Conservation (phyloP, 2,113 vertebrate species). For the Anseranas semipalmata region DNA sequence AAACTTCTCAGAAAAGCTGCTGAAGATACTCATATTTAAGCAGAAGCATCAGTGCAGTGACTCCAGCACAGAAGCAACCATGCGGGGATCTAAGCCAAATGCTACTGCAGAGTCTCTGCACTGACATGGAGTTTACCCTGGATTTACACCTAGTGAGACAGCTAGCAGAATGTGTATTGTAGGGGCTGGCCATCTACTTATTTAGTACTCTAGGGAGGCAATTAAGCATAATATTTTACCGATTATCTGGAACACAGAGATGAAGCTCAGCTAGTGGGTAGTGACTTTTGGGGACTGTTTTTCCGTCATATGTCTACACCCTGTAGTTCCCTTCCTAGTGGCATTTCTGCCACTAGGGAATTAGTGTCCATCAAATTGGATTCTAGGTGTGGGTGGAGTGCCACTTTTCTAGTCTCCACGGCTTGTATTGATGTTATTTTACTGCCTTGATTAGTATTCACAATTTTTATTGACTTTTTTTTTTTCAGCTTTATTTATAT, state of each 20-base stretch:
- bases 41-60: neutral
- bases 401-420: neutral
- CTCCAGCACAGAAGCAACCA: accelerated
- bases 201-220: neutral
- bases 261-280: neutral
- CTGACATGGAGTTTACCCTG: neutral
- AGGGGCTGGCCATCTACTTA: neutral
- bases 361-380: neutral
- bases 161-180: neutral
- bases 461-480: neutral
- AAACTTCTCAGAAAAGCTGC: neutral
- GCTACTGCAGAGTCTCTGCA: neutral
- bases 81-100: neutral
- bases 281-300: neutral
- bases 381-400: neutral
- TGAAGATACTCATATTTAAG: neutral
- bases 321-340: neutral
- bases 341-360: neutral
- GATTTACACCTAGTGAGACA: neutral
- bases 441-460: neutral
- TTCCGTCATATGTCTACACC: neutral
- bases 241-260: neutral
- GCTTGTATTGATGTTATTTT: neutral
- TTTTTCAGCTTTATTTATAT: neutral
- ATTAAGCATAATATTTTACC: neutral